These are phyloP conservation scores for Hippopotamyrus pictus DNA, from an alignment of 2,797 vertebrate genomes.

Conservation along the genomic window DNA sequence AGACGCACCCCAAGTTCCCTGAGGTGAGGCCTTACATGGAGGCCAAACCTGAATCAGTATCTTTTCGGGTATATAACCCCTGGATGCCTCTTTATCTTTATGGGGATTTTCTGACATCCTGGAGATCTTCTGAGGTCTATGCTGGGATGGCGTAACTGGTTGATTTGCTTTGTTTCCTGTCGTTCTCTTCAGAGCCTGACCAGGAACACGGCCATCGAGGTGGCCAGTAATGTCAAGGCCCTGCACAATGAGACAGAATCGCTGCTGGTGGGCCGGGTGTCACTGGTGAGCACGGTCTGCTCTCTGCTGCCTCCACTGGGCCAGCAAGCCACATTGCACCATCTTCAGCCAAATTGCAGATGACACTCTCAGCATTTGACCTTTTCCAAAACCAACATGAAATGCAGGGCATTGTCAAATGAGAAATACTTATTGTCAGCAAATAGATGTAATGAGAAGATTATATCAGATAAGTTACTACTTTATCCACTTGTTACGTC, in stretches of 20 bases:
- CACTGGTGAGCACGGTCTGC: slow-evolving; percentile 73
- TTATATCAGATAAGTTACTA: not conserved
- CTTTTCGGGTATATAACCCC: not conserved
- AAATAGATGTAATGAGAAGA: not conserved
- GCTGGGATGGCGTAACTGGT: not conserved
- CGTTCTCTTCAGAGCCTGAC: slow-evolving; percentile 74
- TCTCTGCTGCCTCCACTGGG: not conserved
- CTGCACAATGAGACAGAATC: slow-evolving; percentile 94
- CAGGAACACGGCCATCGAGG: slow-evolving; percentile 88
- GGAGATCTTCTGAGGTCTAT: not conserved
- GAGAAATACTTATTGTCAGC: not conserved
- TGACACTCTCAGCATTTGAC: not conserved
- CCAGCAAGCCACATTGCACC: not conserved
- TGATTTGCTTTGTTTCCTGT: not conserved
- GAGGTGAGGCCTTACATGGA: slow-evolving; percentile 65
- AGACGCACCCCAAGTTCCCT: slow-evolving; percentile 88
- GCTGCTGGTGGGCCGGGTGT: slow-evolving; percentile 80
- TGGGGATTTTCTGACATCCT: not conserved
- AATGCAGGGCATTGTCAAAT: not conserved
- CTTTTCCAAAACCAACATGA: not conserved
- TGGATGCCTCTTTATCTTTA: not conserved
- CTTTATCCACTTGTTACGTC: not conserved
- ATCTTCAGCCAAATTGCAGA: not conserved
- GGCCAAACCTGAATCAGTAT: not conserved
- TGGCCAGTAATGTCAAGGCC: slow-evolving; percentile 88